A percentile compares a stretch with the other conserved stretches of the same genome.
These are phyloP conservation scores for Microctenopoma steveboyesi DNA, from an alignment of 2,797 vertebrate species.

Conservation along the genomic window DNA sequence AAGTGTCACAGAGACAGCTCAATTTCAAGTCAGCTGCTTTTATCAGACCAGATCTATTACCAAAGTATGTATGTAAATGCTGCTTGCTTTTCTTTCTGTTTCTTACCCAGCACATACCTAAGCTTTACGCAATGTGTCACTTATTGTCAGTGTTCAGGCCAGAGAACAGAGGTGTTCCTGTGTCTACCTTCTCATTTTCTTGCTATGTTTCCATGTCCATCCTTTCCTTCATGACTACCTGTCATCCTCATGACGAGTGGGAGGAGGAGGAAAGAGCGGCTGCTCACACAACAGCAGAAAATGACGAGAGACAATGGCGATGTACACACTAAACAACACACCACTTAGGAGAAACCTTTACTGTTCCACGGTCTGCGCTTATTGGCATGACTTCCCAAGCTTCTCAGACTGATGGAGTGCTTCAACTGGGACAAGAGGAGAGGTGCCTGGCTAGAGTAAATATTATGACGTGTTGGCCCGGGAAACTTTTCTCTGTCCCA, in stretches of 20 bases:
- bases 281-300: slow-evolving; percentile 32
- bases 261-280: slow-evolving; percentile 27
- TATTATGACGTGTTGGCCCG: slow-evolving; percentile 73
- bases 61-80: slow-evolving; percentile 26
- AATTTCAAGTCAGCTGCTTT: slow-evolving; percentile 33
- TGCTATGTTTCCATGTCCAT: slow-evolving; percentile 4
- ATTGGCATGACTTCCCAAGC: slow-evolving; percentile 61
- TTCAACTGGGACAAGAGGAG: slow-evolving; percentile 66
- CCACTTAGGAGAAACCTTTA: slow-evolving; percentile 38
- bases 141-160: slow-evolving; percentile 55
- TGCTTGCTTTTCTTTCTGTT: slow-evolving; percentile 14
- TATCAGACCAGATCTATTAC: slow-evolving; percentile 12
- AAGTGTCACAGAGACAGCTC: slow-evolving; percentile 14
- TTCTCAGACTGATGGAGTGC: slow-evolving; percentile 79
- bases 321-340: slow-evolving; percentile 19
- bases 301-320: slow-evolving; percentile 17
- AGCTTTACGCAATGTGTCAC: slow-evolving; percentile 34
- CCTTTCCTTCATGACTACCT: slow-evolving; percentile 38
- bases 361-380: slow-evolving; percentile 36
- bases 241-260: slow-evolving; percentile 46
- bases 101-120: slow-evolving; percentile 37
- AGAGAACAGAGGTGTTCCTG: slow-evolving; percentile 68
- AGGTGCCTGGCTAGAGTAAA: slow-evolving; percentile 78
- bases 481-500: slow-evolving; percentile 51
- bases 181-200: slow-evolving; percentile 17